Evolutionary conservation across 92 coral and sea anemone species (phyloP).

Genomic region (Muricea muricata): DNA sequence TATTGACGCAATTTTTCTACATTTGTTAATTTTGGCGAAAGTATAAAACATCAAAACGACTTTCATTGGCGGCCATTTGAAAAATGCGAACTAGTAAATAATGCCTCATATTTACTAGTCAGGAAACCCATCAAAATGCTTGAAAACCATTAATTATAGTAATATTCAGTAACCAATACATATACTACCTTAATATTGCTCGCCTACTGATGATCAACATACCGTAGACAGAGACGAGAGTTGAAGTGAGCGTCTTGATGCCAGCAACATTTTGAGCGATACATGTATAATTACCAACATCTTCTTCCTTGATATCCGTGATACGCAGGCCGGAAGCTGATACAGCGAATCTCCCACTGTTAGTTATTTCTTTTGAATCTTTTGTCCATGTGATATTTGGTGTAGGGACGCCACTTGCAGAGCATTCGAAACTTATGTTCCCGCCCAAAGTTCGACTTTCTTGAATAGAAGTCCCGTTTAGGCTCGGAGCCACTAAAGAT

Average conservation of each 20-base stretch:
- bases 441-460: constrained; percentile 30
- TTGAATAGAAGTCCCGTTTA: neutral
- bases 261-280: constrained; percentile 69
- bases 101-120: too few relatives aligned
- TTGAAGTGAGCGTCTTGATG: neutral
- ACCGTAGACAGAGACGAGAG: constrained; percentile 9
- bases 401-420: constrained; percentile 13
- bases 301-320: constrained; percentile 38
- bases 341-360: neutral
- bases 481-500: constrained; percentile 17
- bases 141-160: too few relatives aligned
- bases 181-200: too few relatives aligned
- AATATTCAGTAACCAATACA: too few relatives aligned
- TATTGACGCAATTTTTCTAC: too few relatives aligned
- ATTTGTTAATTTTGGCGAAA: too few relatives aligned
- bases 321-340: constrained; percentile 26
- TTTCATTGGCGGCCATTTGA: too few relatives aligned
- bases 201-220: neutral
- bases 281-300: constrained; percentile 69
- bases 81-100: too few relatives aligned
- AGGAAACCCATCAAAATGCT: too few relatives aligned
- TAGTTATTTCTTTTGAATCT: constrained; percentile 32
- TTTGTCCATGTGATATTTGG: constrained; percentile 23
- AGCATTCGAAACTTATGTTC: constrained; percentile 10
- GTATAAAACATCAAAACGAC: too few relatives aligned